Conservation (phyloP, 2,113 vertebrate species). For the Machaerirhynchus nigripectus region DNA sequence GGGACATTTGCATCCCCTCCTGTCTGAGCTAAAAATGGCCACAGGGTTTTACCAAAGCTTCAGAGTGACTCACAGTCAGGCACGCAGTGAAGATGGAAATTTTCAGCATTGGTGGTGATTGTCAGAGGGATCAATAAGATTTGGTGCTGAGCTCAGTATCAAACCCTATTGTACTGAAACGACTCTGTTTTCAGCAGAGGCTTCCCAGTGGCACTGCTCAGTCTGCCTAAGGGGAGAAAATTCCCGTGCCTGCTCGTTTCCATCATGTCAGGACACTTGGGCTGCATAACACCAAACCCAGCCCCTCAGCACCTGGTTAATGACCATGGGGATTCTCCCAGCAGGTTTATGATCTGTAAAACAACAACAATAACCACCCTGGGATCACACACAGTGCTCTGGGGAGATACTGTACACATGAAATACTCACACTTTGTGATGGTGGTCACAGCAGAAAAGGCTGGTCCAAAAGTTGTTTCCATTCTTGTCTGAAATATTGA, state of each 20-base stretch:
- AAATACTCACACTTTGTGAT: constrained; percentile 87
- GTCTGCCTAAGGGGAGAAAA: background rate
- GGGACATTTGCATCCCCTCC: background rate
- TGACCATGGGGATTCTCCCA: background rate
- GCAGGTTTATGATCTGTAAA: background rate
- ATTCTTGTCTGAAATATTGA: constrained; percentile 83
- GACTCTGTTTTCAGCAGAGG: background rate
- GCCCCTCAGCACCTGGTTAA: background rate
- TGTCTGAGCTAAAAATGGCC: background rate
- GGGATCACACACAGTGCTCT: background rate
- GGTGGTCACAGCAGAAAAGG: constrained; percentile 87
- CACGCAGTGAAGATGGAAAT: background rate
- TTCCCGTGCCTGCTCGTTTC: background rate
- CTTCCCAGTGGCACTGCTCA: background rate
- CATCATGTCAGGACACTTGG: background rate
- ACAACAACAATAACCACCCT: background rate
- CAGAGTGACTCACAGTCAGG: background rate
- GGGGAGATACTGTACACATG: background rate
- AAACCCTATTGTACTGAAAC: background rate
- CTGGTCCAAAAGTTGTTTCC: constrained; percentile 91
- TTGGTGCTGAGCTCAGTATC: background rate
- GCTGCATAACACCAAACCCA: background rate
- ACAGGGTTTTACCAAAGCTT: background rate
- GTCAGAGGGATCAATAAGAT: background rate
- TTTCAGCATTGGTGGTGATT: background rate